Evolutionary conservation across 2,113 vertebrate species (phyloP), one percentile per base, ranked within the genome.

Genomic region (Malaclemys terrapin): DNA sequence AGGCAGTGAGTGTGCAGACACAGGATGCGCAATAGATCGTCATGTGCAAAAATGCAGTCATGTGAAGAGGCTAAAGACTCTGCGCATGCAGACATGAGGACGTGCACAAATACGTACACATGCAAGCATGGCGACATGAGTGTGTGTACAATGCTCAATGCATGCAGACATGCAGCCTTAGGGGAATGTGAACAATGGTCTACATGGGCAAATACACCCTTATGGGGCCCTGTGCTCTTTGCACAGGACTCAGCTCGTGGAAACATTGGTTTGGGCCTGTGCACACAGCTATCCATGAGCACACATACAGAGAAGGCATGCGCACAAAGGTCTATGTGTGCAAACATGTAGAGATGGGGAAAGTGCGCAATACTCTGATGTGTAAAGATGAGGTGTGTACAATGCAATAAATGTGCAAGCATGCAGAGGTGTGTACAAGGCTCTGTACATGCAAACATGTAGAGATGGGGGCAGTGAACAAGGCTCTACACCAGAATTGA

Each of bases 391-490:
- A 47, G 13, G 45, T 76, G 22, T 6, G 1, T 17, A 47, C 42
- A 65, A 62, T 75, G 80, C 20, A 54, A 10, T 49, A 11, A 59
- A 5, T 45, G 13, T 78, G 49, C 57, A 57, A 85, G n/a, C 38
- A 54, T 14, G 54, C 52, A 12, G 38, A 88, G 25, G 6, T n/a
- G 35, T 42, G 42, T 11, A n/a, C 7, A 2, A 25, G 19, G 38
- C 52, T 47, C 4, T 8, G 83, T 78, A 19, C 16, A 13, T 6
- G 31, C 31, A 56, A 79, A 85, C 72, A 29, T n/a, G 3, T 45
- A n/a, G 20, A 1, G 6, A 17, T 0, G 84, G 82, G 69, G 16
- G 24, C 0, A 6, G 31, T 80, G 89, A 16, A 59, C 31, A 53
- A 69, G 11, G 10, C 20, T 4, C 42, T 27, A 25, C 75, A 53